Base-by-base conservation (phyloP, 92 coral and sea anemone genomes). In the Galaxea fascicularis region DNA sequence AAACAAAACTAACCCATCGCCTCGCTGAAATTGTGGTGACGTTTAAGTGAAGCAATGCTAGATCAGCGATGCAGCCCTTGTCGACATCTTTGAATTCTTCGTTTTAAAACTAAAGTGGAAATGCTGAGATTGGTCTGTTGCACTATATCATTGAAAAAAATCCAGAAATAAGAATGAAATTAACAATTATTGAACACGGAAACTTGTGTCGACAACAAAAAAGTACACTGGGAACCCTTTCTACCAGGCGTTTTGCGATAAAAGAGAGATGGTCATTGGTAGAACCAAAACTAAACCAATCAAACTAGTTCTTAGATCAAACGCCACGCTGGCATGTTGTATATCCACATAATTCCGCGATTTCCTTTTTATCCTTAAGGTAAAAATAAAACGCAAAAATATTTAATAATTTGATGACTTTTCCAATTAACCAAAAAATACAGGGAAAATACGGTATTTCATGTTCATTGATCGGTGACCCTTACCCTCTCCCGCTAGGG, bases 311-410 rank as follows among this genome's bases (percentile, higher is more conserved):
- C 24, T 73, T 45, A 44, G 58, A 83, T 83, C 66, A 41, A 83
- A 10, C 81, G 87, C 87, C 87, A 83, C 87, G 87, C 87, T 83
- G 87, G 87, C 87, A 83, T 63, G 39, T 46, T 83, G 71, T 58
- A 9, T 58, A 16, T 12, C 8, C 10, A 10, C 13, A 24, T 4
- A 13, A 65, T 17, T 57, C 21, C 25, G 5, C 67, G 13, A 7
- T 57, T 17, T 57, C 63, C 0, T 0, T 15, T 10, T 35, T 2
- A 35, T 35, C 3, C 41, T 35, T 6, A 35, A 35, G 41, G 6
- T 35, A 35, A 35, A 35, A 35, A 35, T 35, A 35, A 35, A 35
- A 35, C 41, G 41, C n/a, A 35, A 6, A 35, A 35, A 35, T 35
- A 35, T 35, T 2, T 2, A 35, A 35, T 35, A 49, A 49, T 15